These are phyloP conservation scores for Gasterosteus aculeatus DNA, from an alignment of 2,113 vertebrate genomes.

Conservation along the genomic window DNA sequence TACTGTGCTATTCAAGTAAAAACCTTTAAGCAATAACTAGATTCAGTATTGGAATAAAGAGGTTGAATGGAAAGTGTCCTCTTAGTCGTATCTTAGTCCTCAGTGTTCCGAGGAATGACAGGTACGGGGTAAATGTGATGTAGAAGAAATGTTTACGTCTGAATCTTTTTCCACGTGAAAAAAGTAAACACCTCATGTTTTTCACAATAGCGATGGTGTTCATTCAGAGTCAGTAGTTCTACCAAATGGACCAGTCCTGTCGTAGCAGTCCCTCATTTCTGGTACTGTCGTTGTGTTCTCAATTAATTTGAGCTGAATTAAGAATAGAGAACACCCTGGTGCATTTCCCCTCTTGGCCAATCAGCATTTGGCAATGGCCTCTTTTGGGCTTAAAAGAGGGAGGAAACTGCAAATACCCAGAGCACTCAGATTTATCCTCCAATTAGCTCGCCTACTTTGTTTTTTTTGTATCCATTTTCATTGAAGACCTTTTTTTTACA, in stretches of 20 bases:
- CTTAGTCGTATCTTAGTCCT: conserved; percentile 2
- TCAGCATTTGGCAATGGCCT: too few relatives aligned
- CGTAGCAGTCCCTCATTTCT: too few relatives aligned
- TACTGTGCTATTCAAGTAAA: background rate
- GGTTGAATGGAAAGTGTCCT: background rate
- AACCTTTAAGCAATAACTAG: background rate
- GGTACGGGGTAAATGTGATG: background rate
- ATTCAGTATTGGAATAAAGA: background rate
- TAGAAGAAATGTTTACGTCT: background rate
- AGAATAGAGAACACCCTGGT: too few relatives aligned
- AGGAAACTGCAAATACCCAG: too few relatives aligned
- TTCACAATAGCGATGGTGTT: background rate
- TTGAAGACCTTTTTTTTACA: background rate
- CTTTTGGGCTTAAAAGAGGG: too few relatives aligned
- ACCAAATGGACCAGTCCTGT: too few relatives aligned
- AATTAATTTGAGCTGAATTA: too few relatives aligned
- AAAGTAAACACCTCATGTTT: background rate
- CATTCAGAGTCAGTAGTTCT: background rate
- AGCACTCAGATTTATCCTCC: too few relatives aligned
- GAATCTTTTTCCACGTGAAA: background rate
- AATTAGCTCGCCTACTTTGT: background rate
- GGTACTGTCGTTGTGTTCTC: too few relatives aligned
- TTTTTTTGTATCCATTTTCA: background rate
- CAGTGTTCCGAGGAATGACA: background rate
- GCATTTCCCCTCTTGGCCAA: too few relatives aligned